Evolutionary conservation across 2,113 vertebrate genomes (phyloP).

Genomic region (Eulacestoma nigropectus): DNA sequence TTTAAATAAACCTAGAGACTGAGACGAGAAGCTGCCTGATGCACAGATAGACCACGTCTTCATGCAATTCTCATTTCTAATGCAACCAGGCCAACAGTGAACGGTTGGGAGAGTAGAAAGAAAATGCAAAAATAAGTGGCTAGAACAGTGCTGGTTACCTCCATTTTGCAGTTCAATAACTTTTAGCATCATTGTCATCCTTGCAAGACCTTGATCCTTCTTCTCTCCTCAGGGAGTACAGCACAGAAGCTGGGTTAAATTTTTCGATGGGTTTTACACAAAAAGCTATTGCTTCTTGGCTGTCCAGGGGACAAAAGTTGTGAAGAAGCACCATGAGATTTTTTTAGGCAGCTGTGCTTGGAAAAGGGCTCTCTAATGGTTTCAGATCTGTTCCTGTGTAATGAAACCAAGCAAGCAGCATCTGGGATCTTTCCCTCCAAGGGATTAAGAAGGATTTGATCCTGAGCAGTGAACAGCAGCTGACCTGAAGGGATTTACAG

Average conservation of each 20-base stretch:
- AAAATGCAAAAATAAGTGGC: background rate
- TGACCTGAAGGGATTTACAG: background rate
- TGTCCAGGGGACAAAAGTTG: fast-evolving
- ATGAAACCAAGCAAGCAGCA: background rate
- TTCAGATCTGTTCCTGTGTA: background rate
- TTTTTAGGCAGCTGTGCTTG: background rate
- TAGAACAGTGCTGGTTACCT: background rate
- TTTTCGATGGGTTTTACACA: background rate
- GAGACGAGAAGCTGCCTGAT: background rate
- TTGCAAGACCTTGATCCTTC: background rate
- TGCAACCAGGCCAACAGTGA: background rate
- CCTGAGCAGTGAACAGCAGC: background rate
- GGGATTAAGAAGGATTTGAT: background rate
- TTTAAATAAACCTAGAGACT: background rate
- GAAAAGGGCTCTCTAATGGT: background rate
- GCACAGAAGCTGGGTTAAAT: background rate
- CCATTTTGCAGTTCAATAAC: background rate
- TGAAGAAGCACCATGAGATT: background rate
- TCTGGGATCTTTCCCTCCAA: background rate
- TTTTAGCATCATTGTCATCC: background rate
- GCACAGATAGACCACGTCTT: background rate
- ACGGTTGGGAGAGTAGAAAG: background rate
- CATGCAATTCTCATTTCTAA: background rate
- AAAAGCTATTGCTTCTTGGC: background rate
- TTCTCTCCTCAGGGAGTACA: background rate